phyloP scores from a whole-genome alignment of 2,888 invertebrate genomes.

The Lithophane ornitopus region DNA sequence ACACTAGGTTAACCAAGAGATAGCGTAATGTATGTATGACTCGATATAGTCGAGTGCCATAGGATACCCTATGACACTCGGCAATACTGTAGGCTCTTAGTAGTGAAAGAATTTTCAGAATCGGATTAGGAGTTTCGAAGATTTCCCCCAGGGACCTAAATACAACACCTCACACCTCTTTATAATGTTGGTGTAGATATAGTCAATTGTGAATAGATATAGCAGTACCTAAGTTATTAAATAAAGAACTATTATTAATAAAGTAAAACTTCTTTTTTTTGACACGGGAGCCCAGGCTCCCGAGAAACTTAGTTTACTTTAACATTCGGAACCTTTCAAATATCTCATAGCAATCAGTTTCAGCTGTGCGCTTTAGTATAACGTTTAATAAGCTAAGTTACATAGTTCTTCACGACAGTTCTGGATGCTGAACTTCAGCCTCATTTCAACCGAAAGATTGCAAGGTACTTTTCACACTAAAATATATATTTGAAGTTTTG shows the following conservation, averaged over 20 bases:
- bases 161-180: too few relatives aligned
- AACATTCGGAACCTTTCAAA: slow-evolving; percentile 1
- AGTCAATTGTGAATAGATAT: neutral
- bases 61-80: too few relatives aligned
- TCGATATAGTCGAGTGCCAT: too few relatives aligned
- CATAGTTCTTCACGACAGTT: neutral
- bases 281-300: neutral
- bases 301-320: neutral
- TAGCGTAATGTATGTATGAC: too few relatives aligned
- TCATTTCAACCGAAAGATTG: neutral
- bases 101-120: too few relatives aligned
- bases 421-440: neutral
- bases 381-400: neutral
- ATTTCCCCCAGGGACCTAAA: too few relatives aligned
- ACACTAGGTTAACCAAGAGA: too few relatives aligned
- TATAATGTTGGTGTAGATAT: neutral
- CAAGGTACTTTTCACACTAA: neutral
- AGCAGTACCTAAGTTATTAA: neutral
- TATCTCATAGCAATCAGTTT: slow-evolving; percentile 24
- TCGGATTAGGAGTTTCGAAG: too few relatives aligned
- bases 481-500: neutral
- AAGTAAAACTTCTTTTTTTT: neutral
- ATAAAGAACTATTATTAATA: neutral
- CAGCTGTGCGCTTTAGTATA: neutral
- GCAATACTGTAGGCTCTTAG: too few relatives aligned